Evolutionary conservation across 2,113 vertebrate genomes (phyloP).

Genomic region (Poeciliopsis occidentalis): DNA sequence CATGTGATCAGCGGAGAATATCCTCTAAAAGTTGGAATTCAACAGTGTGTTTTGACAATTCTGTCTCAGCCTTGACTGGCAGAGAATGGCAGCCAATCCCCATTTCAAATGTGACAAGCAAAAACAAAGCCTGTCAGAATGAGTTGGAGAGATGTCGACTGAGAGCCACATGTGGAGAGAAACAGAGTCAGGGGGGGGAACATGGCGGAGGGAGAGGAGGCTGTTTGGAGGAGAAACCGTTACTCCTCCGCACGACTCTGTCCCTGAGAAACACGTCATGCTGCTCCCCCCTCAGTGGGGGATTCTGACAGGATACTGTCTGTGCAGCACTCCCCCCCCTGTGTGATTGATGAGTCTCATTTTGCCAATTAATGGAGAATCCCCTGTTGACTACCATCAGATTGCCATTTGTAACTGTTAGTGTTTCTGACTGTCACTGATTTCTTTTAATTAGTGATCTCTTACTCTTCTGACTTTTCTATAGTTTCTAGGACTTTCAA

Average conservation of each 20-base stretch:
- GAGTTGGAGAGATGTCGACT: conserved; percentile 66
- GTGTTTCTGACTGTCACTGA: conserved; percentile 77
- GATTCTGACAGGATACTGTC: conserved; percentile 72
- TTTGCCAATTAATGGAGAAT: conserved; percentile 84
- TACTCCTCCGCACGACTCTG: conserved; percentile 62
- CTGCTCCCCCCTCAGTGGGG: conserved; percentile 69
- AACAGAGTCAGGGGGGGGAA: conserved; percentile 40
- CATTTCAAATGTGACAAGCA: conserved; percentile 70
- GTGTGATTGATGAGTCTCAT: conserved; percentile 85
- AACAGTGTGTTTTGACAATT: conserved; percentile 70
- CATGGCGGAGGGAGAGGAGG: conserved; percentile 1
- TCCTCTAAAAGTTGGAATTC: conserved; percentile 57
- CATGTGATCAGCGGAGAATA: conserved; percentile 65
- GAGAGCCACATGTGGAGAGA: conserved; percentile 72
- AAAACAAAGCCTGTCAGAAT: conserved; percentile 77
- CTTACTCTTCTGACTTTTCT: conserved; percentile 46
- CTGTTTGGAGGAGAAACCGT: conserved; percentile 42
- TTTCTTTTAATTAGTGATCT: conserved; percentile 78
- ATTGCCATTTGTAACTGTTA: conserved; percentile 82
- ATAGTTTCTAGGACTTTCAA: conserved; percentile 40
- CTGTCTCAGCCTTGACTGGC: conserved; percentile 67
- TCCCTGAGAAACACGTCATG: conserved; percentile 70
- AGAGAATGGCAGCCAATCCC: conserved; percentile 73
- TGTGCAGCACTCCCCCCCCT: conserved; percentile 69
- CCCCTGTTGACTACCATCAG: conserved; percentile 83